Conservation (phyloP, 2,888 invertebrate species). For the Pachliopta kotzebuea region DNA sequence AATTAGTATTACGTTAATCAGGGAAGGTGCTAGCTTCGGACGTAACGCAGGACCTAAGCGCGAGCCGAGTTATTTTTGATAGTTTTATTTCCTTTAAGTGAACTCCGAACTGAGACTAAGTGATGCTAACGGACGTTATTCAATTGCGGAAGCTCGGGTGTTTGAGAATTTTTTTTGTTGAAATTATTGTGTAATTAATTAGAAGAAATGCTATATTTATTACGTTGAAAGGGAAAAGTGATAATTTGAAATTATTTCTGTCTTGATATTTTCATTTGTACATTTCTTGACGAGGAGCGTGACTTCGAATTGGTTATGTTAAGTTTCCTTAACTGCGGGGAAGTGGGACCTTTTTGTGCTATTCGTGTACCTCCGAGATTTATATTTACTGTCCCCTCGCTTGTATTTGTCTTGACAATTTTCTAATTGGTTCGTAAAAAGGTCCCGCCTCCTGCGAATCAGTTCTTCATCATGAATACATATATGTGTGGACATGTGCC, state of each 20-base stretch:
- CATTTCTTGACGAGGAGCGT: constrained; percentile 62
- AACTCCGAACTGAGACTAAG: constrained; percentile 73
- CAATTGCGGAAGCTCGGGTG: constrained; percentile 63
- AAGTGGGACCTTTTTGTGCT: constrained; percentile 40
- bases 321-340: constrained; percentile 46
- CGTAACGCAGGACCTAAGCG: constrained; percentile 76
- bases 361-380: constrained; percentile 25
- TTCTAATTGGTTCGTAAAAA: constrained; percentile 30
- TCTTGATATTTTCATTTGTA: constrained; percentile 74
- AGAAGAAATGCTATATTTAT: constrained; percentile 76
- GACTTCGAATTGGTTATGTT: constrained; percentile 59
- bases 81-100: constrained; percentile 79
- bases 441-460: constrained; percentile 43
- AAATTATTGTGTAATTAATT: constrained; percentile 79
- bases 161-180: constrained; percentile 74
- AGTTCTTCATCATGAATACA: constrained; percentile 45
- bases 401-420: constrained; percentile 18
- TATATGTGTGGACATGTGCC: constrained; percentile 65
- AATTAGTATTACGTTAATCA: constrained; percentile 76
- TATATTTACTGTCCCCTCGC: constrained; percentile 27
- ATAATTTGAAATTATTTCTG: constrained; percentile 79
- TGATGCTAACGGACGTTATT: constrained; percentile 74
- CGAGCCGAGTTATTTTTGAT: constrained; percentile 80
- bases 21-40: constrained; percentile 81
- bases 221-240: constrained; percentile 71